phyloP scores from a whole-genome alignment of 2,888 invertebrate genomes.

The Cosmopolites sordidus region DNA sequence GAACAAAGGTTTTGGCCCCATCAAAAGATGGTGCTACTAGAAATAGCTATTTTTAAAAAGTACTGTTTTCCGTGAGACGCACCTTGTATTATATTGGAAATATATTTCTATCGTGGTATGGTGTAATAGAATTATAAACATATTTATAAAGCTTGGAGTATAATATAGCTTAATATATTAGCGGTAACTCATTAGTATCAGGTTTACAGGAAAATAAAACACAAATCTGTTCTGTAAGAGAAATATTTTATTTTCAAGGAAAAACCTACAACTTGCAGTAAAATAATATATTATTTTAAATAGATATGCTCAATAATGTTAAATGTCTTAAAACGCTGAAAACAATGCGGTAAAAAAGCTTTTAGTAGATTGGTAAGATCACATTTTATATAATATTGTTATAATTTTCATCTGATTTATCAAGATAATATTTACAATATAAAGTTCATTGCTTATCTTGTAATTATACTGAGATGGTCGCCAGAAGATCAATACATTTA shows the following conservation, averaged over 20 bases:
- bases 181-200: too few species aligned
- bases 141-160: too few species aligned
- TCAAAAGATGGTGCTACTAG: too few species aligned
- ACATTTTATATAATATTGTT: slow-evolving; percentile 8
- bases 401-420: slow-evolving; percentile 4
- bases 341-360: slow-evolving; percentile 14
- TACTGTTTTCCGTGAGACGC: too few species aligned
- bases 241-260: slow-evolving; percentile 37
- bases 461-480: too few species aligned
- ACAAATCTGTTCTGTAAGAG: slow-evolving; percentile 29
- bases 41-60: too few species aligned
- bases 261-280: slow-evolving; percentile 41
- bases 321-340: slow-evolving; percentile 2
- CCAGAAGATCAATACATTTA: too few species aligned
- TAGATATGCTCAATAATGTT: background rate
- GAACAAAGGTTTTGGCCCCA: too few species aligned
- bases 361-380: slow-evolving; percentile 6
- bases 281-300: slow-evolving; percentile 19
- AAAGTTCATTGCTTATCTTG: slow-evolving; percentile 5
- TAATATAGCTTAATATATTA: too few species aligned
- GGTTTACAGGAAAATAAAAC: slow-evolving; percentile 16
- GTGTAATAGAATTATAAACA: too few species aligned
- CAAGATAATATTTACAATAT: slow-evolving; percentile 12
- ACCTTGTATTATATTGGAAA: too few species aligned
- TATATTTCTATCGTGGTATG: too few species aligned